These are phyloP conservation scores for Pterois miles DNA, from an alignment of 2,797 vertebrate genomes.

Conservation along the genomic window DNA sequence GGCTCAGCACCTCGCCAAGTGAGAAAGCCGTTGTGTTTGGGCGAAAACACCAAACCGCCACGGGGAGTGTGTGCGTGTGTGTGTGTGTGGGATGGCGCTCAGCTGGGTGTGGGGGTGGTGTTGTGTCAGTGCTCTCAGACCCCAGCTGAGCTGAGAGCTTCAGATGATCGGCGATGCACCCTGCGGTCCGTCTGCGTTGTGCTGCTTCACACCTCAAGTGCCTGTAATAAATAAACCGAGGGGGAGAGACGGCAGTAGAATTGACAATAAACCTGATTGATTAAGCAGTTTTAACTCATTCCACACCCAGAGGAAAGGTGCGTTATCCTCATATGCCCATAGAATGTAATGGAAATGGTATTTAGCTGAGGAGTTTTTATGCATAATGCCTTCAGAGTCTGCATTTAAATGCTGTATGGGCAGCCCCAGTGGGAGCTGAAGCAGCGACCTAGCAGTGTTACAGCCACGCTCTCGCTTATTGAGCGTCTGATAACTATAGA, in stretches of 20 bases:
- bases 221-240: constrained; percentile 47
- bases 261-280: constrained; percentile 37
- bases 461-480: constrained; percentile 25
- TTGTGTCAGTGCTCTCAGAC: constrained; percentile 21
- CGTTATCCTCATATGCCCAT: constrained; percentile 20
- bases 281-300: constrained; percentile 32
- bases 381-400: constrained; percentile 20
- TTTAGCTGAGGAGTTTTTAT: constrained; percentile 29
- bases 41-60: constrained; percentile 14
- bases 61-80: constrained; percentile 1
- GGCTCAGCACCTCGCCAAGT: constrained; percentile 12
- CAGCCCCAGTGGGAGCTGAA: constrained; percentile 43
- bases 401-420: constrained; percentile 42
- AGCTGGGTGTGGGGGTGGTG: constrained; percentile 7
- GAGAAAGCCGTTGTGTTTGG: constrained; percentile 33
- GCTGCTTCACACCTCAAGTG: constrained; percentile 39
- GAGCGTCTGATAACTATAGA: constrained; percentile 29
- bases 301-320: constrained; percentile 15
- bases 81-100: background rate
- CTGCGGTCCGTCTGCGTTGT: constrained; percentile 30
- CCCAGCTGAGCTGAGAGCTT: constrained; percentile 53
- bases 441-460: constrained; percentile 28
- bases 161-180: constrained; percentile 37
- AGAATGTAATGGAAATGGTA: constrained; percentile 43
- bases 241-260: constrained; percentile 24